Evolutionary conservation across 2,888 invertebrate species (phyloP), one percentile per base, ranked within the genome.

Genomic region (Parnassius mnemosyne): DNA sequence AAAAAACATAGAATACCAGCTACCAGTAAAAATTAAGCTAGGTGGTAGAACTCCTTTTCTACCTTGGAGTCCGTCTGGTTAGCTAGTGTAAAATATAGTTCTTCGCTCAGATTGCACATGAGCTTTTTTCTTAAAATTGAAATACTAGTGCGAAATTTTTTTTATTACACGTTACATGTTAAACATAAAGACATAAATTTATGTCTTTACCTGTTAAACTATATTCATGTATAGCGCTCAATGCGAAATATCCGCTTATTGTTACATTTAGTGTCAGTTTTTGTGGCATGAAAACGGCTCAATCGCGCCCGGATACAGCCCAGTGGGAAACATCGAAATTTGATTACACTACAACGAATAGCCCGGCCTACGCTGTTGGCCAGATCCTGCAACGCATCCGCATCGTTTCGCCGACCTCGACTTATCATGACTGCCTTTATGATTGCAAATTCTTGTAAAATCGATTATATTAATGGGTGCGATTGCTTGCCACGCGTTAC

Each of bases 351-450:
- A 5, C 42, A 52, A 61, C 16, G 16, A 61, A 57, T 57, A 47
- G 1, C n/a, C 53, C 57, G 56, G 46, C 61, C 56, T 46, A 61
- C 61, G 56, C 51, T 42, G 46, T 25, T 51, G 58, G n/a, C 47
- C 53, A 65, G 65, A 68, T 71, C 71, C 69, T 66, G 63, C 56
- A 59, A 53, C 16, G 64, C 65, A 55, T 70, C 71, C 71, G 71
- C 63, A 65, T 70, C 69, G 70, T 68, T 53, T 50, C 34, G 54
- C n/a, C 58, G 67, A 55, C 67, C 67, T 67, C 65, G 67, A 65
- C 67, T 65, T 64, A 65, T 65, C 61, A 62, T 60, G 57, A 55
- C 63, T 55, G 58, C 55, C 20, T 58, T 58, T 55, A 63, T 52
- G 52, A 59, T 50, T 50, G 62, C 53, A 57, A 44, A 57, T 61